phyloP scores from a whole-genome alignment of 2,113 vertebrate species.

The Myiozetetes cayanensis region DNA sequence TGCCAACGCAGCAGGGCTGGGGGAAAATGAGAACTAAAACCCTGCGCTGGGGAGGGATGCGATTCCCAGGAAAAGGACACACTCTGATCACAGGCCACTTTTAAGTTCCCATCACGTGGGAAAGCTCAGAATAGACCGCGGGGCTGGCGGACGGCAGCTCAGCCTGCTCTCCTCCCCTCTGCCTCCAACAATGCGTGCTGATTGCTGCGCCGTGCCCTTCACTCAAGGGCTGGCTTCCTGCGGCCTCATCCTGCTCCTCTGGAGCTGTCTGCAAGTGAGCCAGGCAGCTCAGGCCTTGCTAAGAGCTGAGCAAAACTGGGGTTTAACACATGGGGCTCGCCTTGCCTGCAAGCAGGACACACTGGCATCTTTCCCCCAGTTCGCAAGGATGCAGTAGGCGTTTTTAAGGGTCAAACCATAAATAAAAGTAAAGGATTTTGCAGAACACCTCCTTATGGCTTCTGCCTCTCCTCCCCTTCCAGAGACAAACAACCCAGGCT shows the following conservation, averaged over 20 bases:
- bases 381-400: rapidly evolving
- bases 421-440: not conserved
- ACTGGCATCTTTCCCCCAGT: rapidly evolving
- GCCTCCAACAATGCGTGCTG: not conserved
- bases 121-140: constrained; percentile 35
- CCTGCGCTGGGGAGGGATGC: not conserved
- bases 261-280: not conserved
- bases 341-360: not conserved
- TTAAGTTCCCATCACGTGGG: constrained; percentile 49
- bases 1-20: not conserved
- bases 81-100: constrained; percentile 21
- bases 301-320: not conserved
- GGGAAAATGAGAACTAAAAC: not conserved
- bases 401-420: not conserved
- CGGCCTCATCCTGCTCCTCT: not conserved
- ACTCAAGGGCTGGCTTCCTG: constrained; percentile 59
- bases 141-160: not conserved
- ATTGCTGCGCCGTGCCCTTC: constrained; percentile 32
- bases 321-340: rapidly evolving
- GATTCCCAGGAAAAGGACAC: not conserved
- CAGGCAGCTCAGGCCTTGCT: not conserved
- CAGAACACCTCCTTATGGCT: not conserved
- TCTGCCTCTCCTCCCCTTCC: not conserved
- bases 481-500: not conserved
- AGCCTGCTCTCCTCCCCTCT: constrained; percentile 6